Conservation (phyloP, 2,113 vertebrate genomes). For the Poeciliopsis prolifica region DNA sequence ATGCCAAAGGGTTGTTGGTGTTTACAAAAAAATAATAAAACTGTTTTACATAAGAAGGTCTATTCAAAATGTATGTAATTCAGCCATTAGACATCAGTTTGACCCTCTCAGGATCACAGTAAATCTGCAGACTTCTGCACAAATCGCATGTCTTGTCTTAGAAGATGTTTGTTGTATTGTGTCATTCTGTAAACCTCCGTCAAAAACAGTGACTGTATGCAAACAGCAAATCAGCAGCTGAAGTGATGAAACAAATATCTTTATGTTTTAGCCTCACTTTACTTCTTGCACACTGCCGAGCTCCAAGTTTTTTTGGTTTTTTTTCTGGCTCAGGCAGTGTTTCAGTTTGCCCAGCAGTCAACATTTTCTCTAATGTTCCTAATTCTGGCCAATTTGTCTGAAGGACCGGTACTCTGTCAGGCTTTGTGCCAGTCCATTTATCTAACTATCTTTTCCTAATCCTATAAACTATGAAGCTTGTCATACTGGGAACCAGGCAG, state of each 20-base stretch:
- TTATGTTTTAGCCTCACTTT: conserved; percentile 19
- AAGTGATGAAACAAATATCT: conserved; percentile 18
- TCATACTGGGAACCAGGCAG: conserved; percentile 58
- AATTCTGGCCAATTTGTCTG: conserved; percentile 65
- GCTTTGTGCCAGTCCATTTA: conserved; percentile 70
- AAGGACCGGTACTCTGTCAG: conserved; percentile 59
- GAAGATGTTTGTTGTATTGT: not conserved
- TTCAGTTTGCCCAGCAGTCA: conserved; percentile 25
- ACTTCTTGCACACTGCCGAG: conserved; percentile 23
- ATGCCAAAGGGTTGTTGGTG: too few relatives aligned
- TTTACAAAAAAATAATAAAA: too few relatives aligned
- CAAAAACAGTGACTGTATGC: not conserved
- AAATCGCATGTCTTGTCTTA: not conserved
- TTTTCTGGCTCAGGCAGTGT: conserved; percentile 27
- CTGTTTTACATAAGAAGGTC: too few relatives aligned
- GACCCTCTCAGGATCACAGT: not conserved
- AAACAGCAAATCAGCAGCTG: conserved; percentile 7
- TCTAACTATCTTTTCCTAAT: conserved; percentile 74
- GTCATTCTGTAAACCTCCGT: not conserved
- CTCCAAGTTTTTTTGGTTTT: conserved; percentile 16
- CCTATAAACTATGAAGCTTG: conserved; percentile 73
- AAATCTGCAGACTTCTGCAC: not conserved
- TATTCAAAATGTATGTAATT: too few relatives aligned
- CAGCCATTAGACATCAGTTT: not conserved
- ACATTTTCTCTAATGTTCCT: conserved; percentile 58